Conservation (phyloP, 2,797 vertebrate genomes). For the Geotrypetes seraphini region DNA sequence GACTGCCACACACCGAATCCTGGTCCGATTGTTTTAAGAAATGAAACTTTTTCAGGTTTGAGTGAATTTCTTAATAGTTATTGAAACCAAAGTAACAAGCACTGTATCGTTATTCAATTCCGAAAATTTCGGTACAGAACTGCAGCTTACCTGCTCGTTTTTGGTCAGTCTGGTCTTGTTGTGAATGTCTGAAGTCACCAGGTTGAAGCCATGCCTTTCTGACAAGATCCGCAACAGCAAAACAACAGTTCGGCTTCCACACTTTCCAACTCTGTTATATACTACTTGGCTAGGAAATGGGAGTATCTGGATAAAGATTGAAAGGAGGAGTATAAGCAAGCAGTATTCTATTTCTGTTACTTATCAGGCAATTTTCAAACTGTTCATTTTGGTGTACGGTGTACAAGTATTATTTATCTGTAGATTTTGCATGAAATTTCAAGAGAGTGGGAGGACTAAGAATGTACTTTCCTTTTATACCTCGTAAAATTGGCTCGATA, state of each 20-base stretch:
- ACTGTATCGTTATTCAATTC: no score
- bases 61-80: neutral
- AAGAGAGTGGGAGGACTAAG: no score
- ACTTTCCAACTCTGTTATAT: constrained; percentile 97
- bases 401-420: no score
- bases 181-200: constrained; percentile 94
- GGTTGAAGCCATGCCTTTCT: constrained; percentile 86
- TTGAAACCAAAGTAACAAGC: constrained; percentile 1
- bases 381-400: no score
- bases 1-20: neutral
- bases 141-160: constrained; percentile 79
- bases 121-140: no score
- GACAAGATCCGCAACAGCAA: constrained; percentile 83
- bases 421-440: no score
- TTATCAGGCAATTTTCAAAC: no score
- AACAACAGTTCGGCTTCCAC: constrained; percentile 93
- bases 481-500: no score
- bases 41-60: neutral
- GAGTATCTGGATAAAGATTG: constrained; percentile 65
- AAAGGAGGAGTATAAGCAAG: no score
- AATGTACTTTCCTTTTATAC: no score
- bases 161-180: constrained; percentile 95
- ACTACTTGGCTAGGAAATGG: constrained; percentile 96
- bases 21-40: no score
- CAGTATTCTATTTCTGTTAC: no score